Evolutionary conservation across 2,797 vertebrate species (phyloP), one percentile per base, ranked within the genome.

Genomic region (Philypnodon macrostomus): DNA sequence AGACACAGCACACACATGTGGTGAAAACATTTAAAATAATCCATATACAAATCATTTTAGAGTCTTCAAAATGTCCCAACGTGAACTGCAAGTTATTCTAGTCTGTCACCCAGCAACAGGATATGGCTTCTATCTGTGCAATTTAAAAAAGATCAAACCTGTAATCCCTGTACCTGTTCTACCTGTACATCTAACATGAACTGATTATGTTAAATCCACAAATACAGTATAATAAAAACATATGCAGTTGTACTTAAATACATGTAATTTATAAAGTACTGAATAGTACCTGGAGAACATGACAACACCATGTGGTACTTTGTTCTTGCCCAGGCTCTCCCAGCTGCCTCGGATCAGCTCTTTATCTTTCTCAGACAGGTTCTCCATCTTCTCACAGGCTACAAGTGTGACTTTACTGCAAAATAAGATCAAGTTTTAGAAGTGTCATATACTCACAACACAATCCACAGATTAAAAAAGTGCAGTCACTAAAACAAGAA

Each of bases 331-430:
- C 59, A 97, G 87, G 59, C 80, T 90, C 80, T 70, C 90, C 94
- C 95, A 96, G 91, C 93, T 97, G 85, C 92, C 90, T 63, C 92
- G 90, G 80, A 97, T 95, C 85, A 96, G 88, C 83, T 90, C 90
- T 38, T 92, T 93, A 53, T 92, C 90, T 65, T 90, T 91, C 51
- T 66, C 87, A 10, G 87, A 89, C 79, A 92, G 81, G 63, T 81
- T 81, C 71, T 90, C 90, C 89, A 91, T 92, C 63, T 66, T 86
- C 54, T 66, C 63, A 66, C 53, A 33, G 58, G 58, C 53, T 71
- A 52, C 41, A 52, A 67, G 65, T 57, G 58, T 53, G 15, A 64
- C 71, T 79, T 75, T 75, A 80, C 66, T 75, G 72, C 65, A 69
- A 55, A 36, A 76, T 59, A 40, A 53, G 67, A 53, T 48, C 69